A percentile compares a stretch with the other conserved stretches of the same genome.
Evolutionary conservation across 2,888 invertebrate species (phyloP).

Genomic region (Mesorhabditis belari): DNA sequence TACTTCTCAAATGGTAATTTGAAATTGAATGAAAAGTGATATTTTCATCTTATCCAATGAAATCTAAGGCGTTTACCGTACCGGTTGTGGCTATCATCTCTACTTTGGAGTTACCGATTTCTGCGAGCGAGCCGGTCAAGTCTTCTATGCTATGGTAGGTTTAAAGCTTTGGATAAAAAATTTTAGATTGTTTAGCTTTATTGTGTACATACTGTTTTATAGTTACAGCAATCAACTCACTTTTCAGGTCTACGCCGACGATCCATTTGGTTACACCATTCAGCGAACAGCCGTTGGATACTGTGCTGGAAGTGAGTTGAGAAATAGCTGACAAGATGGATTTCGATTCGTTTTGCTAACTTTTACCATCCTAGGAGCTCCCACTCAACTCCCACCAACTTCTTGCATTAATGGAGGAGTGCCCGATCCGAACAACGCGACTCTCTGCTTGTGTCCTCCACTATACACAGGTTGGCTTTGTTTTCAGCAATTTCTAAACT

Average conservation of each 20-base stretch:
- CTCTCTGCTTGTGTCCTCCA: constrained; percentile 35
- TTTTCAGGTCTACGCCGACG: constrained; percentile 34
- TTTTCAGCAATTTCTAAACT: background rate
- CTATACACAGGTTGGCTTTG: constrained; percentile 22
- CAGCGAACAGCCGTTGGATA: constrained; percentile 33
- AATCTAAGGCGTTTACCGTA: constrained; percentile 26
- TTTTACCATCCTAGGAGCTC: constrained; percentile 4
- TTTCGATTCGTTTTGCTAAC: background rate
- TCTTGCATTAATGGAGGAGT: constrained; percentile 41
- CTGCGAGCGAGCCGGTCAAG: constrained; percentile 32
- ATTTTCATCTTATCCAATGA: background rate
- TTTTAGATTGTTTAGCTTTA: background rate
- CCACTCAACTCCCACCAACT: constrained; percentile 23
- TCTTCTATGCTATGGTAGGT: constrained; percentile 30
- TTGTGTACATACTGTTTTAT: background rate
- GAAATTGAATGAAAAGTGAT: background rate
- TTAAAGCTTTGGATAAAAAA: background rate
- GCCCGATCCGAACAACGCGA: constrained; percentile 24
- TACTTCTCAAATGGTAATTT: constrained; percentile 32
- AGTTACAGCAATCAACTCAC: background rate
- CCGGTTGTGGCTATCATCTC: constrained; percentile 34
- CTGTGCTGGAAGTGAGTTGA: constrained; percentile 21
- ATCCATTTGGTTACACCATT: constrained; percentile 36
- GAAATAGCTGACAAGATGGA: background rate
- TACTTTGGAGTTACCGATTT: constrained; percentile 37